A percentile compares a stretch with the other conserved stretches of the same genome.
phyloP scores from a whole-genome alignment of 2,797 vertebrate species.

The Sebastes nivosus region DNA sequence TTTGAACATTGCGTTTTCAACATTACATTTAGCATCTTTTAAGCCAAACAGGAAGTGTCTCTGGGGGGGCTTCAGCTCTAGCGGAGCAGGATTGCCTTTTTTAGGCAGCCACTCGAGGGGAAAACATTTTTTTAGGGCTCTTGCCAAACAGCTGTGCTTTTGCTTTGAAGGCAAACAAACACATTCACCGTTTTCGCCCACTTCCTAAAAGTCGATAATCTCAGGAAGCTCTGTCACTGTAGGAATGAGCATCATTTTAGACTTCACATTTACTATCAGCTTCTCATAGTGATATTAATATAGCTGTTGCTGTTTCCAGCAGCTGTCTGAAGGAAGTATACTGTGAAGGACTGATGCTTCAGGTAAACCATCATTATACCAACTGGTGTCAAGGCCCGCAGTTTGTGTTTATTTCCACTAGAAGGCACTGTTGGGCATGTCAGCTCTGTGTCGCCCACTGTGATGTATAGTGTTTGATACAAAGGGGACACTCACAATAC shows the following conservation, averaged over 20 bases:
- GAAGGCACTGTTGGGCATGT: constrained; percentile 35
- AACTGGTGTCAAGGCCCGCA: neutral
- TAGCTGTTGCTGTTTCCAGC: neutral
- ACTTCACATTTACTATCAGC: neutral
- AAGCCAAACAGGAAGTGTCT: constrained; percentile 29
- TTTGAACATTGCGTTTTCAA: constrained; percentile 32
- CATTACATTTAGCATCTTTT: neutral
- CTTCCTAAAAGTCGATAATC: neutral
- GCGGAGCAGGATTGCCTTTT: constrained; percentile 70
- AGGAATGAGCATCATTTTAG: neutral
- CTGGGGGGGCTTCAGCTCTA: constrained; percentile 5
- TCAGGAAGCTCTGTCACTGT: neutral
- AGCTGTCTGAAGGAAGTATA: neutral
- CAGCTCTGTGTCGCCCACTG: neutral
- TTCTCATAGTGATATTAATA: neutral
- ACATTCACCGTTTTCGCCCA: neutral
- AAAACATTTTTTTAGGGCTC: constrained; percentile 29
- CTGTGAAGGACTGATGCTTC: neutral
- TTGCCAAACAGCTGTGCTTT: constrained; percentile 55
- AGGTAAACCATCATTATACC: neutral
- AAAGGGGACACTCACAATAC: neutral
- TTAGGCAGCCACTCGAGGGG: constrained; percentile 60
- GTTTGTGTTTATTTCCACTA: constrained; percentile 51
- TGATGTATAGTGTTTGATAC: neutral
- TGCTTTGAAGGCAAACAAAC: constrained; percentile 39